Evolutionary conservation across 2,888 invertebrate species (phyloP).

Genomic region (Drosophila heteroneura): DNA sequence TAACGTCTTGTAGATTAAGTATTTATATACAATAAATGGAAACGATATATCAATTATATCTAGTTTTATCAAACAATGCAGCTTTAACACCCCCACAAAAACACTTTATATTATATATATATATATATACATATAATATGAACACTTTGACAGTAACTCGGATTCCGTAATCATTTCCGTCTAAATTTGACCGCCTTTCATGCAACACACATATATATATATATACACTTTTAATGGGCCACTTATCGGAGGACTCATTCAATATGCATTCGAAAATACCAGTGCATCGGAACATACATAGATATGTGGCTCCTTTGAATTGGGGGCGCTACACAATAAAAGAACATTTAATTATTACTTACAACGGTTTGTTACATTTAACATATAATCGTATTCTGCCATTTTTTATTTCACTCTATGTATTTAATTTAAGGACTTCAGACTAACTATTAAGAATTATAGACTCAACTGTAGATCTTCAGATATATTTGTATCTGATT

Average conservation of each 20-base stretch:
- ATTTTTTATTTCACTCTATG: too few species aligned
- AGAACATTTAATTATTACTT: not conserved
- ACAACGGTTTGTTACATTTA: not conserved
- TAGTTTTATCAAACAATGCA: too few species aligned
- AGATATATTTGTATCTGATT: not conserved
- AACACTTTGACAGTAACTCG: not conserved
- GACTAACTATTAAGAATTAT: too few species aligned
- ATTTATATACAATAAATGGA: not conserved
- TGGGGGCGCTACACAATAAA: not conserved
- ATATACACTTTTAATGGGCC: not conserved
- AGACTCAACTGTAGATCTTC: not conserved
- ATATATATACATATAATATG: too few species aligned
- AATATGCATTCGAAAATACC: slow-evolving; percentile 28
- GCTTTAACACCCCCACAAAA: too few species aligned
- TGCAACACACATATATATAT: not conserved
- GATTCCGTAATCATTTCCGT: not conserved
- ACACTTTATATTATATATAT: too few species aligned
- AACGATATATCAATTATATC: too few species aligned
- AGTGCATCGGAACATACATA: not conserved
- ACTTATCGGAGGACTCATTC: slow-evolving; percentile 36
- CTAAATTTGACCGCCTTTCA: not conserved
- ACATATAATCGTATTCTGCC: not conserved
- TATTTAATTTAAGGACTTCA: too few species aligned
- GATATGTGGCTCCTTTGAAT: not conserved
- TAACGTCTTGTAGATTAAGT: not conserved